These are phyloP conservation scores for Butastur rufipennis DNA, from an alignment of 2,113 vertebrate genomes.

Conservation along the genomic window DNA sequence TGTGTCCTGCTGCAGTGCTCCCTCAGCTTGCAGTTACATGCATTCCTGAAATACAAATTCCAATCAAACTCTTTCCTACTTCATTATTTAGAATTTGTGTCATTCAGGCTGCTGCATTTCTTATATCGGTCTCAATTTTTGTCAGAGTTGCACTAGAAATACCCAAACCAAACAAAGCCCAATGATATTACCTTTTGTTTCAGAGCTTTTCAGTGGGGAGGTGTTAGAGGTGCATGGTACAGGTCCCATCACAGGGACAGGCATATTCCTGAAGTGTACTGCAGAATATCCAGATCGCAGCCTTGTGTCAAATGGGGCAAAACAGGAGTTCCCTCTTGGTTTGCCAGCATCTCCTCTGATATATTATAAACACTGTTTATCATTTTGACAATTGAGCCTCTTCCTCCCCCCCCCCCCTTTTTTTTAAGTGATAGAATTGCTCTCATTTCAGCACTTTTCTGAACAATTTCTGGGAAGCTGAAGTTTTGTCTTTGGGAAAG, in stretches of 20 bases:
- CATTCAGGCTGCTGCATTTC: background rate
- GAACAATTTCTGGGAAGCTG: background rate
- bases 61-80: background rate
- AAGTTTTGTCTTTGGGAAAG: background rate
- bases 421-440: background rate
- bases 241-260: background rate
- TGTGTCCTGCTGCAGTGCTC: conserved; percentile 54
- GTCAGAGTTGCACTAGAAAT: background rate
- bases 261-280: background rate
- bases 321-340: background rate
- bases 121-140: background rate
- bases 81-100: background rate
- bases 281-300: background rate
- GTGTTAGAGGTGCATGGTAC: background rate
- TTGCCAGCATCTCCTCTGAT: background rate
- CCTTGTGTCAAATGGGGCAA: background rate
- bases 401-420: too few relatives aligned
- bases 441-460: background rate
- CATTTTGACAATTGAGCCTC: background rate
- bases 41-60: conserved; percentile 32
- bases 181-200: background rate
- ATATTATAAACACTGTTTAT: background rate
- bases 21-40: conserved; percentile 36
- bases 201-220: background rate
- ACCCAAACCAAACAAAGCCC: background rate